Evolutionary conservation across 2,888 invertebrate species (phyloP), one percentile per base, ranked within the genome.

Genomic region (Trachelus tabidus): DNA sequence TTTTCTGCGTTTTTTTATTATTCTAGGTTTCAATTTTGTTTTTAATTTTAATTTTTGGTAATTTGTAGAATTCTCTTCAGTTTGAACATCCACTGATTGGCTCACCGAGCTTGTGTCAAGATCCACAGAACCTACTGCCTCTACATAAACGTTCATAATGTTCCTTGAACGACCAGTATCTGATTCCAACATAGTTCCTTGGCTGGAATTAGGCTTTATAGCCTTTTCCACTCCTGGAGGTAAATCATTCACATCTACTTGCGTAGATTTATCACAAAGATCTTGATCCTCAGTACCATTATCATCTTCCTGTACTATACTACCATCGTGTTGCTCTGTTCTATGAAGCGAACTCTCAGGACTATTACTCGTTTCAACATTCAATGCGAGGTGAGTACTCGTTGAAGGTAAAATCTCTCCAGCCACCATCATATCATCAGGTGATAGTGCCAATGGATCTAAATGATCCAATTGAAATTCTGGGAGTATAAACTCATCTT

Each of bases 401-500:
- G 88, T 85, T 0, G 89, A 88, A 0, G 89, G 88, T 23, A 90
- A 78, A 69, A 89, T 88, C 77, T 91, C 90, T 34, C 86, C 89
- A 1, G 89, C 86, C 0, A 91, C 86, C 86, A 89, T 88, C 87
- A 90, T 89, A 73, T 88, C 88, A 23, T 89, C 89, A 0, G 89
- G 84, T 4, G 89, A 86, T 0, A 90, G 81, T 0, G 87, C 79
- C 75, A 89, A 73, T 0, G 88, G 85, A 81, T 90, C 89, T 23
- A 91, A 80, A 78, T 90, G 88, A 75, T 91, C 90, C 69, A 90
- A 80, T 69, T 86, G 88, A 34, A 90, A 90, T 23, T 90, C 89
- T 0, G 91, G 87, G 23, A 90, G 75, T 79, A 87, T 87, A 37
- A 89, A 90, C 40, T 85, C 85, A n/a, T 87, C 85, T 73, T 90